Percentiles rank a stretch among this genome's conserved stretches.
phyloP scores from a whole-genome alignment of 2,113 vertebrate species.

The Microcebus jonahi region DNA sequence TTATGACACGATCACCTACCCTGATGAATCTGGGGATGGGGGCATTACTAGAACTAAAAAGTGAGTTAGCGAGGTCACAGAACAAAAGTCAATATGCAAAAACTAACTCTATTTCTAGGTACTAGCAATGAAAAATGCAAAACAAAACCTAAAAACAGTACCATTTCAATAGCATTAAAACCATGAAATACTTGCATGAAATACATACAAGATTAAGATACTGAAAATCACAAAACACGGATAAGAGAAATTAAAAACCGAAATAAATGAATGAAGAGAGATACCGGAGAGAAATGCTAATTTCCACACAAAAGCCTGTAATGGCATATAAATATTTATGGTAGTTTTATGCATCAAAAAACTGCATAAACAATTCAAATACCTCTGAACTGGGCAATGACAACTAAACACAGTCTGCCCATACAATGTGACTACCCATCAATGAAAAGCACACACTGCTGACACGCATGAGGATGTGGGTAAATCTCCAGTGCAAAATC shows the following conservation, averaged over 20 bases:
- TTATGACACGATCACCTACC: background rate
- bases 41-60: background rate
- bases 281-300: background rate
- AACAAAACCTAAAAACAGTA: background rate
- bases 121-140: background rate
- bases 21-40: background rate
- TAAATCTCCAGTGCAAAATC: background rate
- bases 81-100: background rate
- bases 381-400: background rate
- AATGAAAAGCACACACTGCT: background rate
- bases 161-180: background rate
- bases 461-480: rapidly evolving
- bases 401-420: background rate
- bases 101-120: too few species aligned
- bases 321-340: background rate
- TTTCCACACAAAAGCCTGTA: background rate
- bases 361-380: background rate
- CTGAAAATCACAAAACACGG: background rate
- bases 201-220: background rate
- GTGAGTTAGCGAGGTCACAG: background rate
- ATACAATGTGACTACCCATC: background rate
- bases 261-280: background rate
- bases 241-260: background rate
- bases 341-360: background rate
- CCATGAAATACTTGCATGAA: background rate